Conservation (phyloP, 2,888 invertebrate species). For the Cephus nigrinus region DNA sequence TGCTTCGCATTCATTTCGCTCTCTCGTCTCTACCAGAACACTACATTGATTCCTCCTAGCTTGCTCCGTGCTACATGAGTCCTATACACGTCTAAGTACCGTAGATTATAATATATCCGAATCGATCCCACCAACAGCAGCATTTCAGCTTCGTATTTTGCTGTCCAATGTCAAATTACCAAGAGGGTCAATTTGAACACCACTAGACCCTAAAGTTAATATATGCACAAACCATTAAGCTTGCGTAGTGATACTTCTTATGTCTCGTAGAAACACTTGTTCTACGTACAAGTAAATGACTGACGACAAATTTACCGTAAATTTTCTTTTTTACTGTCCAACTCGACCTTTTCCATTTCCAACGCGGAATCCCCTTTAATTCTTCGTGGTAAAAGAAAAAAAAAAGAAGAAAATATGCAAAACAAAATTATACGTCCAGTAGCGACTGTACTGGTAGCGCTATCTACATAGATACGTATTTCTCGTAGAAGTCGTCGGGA, state of each 20-base stretch:
- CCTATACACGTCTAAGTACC: neutral
- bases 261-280: neutral
- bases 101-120: constrained; percentile 32
- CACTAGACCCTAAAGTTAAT: constrained; percentile 24
- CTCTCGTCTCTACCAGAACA: neutral
- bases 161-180: constrained; percentile 7
- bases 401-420: neutral
- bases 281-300: neutral
- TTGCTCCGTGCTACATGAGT: neutral
- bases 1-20: neutral
- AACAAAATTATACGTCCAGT: neutral
- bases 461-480: neutral
- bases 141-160: too few relatives aligned
- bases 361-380: neutral
- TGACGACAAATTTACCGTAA: neutral
- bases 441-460: neutral
- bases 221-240: constrained; percentile 16
- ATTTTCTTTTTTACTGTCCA: neutral
- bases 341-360: neutral
- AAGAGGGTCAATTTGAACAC: constrained; percentile 15
- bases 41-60: neutral
- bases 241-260: constrained; percentile 2
- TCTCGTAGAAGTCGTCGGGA: neutral
- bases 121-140: constrained; percentile 43
- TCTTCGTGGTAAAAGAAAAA: neutral